Evolutionary conservation across 30 jellyfish, hydroid and myxozoan genomes (phyloP).

Genomic region (Phacellophora camtschatica): DNA sequence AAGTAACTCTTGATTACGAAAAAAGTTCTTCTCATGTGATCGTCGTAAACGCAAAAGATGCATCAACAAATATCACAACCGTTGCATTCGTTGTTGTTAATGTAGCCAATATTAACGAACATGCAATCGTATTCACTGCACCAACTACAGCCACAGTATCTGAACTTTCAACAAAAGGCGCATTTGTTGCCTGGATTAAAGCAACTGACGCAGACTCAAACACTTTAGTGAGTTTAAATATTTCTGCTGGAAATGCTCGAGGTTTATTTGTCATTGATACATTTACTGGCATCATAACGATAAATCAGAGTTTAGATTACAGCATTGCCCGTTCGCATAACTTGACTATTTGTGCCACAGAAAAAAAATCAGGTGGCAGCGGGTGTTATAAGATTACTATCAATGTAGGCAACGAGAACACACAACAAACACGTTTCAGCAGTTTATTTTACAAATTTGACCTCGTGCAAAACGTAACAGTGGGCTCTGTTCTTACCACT

Average conservation of each 20-base stretch:
- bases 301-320: conserved; percentile 37
- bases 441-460: conserved; percentile 3
- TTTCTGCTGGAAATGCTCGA: conserved; percentile 48
- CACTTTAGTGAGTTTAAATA: conserved; percentile 14
- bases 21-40: conserved; percentile 33
- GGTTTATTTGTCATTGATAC: conserved; percentile 75
- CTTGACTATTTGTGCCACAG: conserved; percentile 66
- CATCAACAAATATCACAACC: conserved; percentile 59
- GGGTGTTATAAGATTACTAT: conserved; percentile 48
- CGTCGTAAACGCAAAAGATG: conserved; percentile 67
- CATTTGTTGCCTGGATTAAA: conserved; percentile 47
- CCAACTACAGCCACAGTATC: conserved; percentile 52
- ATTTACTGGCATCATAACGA: conserved; percentile 65
- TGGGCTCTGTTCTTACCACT: conserved; percentile 51
- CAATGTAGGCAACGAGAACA: conserved; percentile 57
- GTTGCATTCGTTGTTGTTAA: conserved; percentile 34
- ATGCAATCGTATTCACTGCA: conserved; percentile 29
- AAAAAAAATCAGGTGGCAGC: background rate
- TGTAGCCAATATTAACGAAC: conserved; percentile 74
- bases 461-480: conserved; percentile 7
- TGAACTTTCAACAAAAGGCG: conserved; percentile 62
- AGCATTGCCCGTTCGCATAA: conserved; percentile 18
- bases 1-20: conserved; percentile 62
- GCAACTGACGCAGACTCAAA: conserved; percentile 71
- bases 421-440: conserved; percentile 67